Conservation (phyloP, 2,113 vertebrate genomes). For the Oreotragus oreotragus region DNA sequence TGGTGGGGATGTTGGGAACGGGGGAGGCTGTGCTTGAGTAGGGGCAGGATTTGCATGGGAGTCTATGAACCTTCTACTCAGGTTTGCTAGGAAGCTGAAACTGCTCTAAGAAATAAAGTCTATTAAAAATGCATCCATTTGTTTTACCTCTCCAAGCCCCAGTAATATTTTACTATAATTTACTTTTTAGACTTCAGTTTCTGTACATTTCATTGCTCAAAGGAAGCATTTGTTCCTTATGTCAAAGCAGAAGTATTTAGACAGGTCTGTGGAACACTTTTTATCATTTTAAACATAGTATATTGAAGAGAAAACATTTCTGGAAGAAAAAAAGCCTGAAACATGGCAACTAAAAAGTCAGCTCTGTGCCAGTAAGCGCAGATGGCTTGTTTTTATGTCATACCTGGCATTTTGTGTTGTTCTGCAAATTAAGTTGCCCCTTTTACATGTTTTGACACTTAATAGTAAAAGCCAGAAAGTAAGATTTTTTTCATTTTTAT, state of each 20-base stretch:
- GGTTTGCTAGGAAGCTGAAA: neutral
- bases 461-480: slow-evolving; percentile 2
- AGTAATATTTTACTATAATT: neutral
- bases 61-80: neutral
- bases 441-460: slow-evolving; percentile 52
- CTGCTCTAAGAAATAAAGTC: neutral
- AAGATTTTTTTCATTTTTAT: slow-evolving; percentile 22
- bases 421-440: slow-evolving; percentile 21
- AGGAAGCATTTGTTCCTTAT: slow-evolving; percentile 11
- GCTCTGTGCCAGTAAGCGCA: neutral
- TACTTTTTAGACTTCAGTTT: slow-evolving; percentile 3
- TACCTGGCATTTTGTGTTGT: slow-evolving; percentile 39
- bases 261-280: neutral
- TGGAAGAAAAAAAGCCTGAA: neutral
- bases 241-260: neutral
- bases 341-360: slow-evolving; percentile 7
- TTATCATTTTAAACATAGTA: slow-evolving; percentile 27
- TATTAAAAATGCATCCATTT: neutral
- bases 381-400: slow-evolving; percentile 29
- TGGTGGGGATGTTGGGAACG: too few relatives aligned
- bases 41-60: neutral
- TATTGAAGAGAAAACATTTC: neutral
- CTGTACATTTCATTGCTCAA: neutral
- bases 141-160: neutral
- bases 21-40: neutral